A percentile compares a stretch with the other conserved stretches of the same genome.
Conservation (phyloP, 1,140 invertebrate species). For the Tyrophagus putrescentiae region DNA sequence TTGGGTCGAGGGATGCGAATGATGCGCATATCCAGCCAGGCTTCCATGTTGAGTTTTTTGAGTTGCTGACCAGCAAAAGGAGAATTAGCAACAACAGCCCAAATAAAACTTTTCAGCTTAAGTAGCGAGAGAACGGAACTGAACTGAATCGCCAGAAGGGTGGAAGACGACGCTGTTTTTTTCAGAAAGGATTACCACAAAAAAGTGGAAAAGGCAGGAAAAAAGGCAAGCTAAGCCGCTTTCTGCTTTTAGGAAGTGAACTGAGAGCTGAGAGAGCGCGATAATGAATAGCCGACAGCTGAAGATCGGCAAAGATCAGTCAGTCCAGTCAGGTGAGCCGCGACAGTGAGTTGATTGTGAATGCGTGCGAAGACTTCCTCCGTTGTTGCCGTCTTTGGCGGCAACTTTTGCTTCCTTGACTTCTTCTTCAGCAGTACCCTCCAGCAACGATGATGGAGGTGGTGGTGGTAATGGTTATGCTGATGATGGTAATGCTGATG, state of each 20-base stretch:
- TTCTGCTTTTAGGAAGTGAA: too few relatives aligned
- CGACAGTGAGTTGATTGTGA: not conserved
- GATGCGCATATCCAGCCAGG: conserved; percentile 27
- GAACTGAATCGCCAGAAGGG: too few relatives aligned
- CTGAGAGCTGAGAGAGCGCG: too few relatives aligned
- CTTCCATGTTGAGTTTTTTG: conserved; percentile 24
- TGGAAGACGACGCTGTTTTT: not conserved
- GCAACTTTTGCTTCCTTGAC: not conserved
- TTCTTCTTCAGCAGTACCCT: not conserved
- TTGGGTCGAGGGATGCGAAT: conserved; percentile 27
- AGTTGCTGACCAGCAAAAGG: too few relatives aligned
- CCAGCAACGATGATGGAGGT: not conserved
- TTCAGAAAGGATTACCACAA: not conserved
- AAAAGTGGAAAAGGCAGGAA: not conserved
- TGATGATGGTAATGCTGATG: too few relatives aligned
- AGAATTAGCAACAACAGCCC: too few relatives aligned
- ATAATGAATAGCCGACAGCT: not conserved
- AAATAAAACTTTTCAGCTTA: too few relatives aligned
- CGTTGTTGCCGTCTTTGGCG: not conserved
- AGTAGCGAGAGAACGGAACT: too few relatives aligned
- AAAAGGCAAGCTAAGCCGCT: not conserved
- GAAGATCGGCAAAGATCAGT: not conserved
- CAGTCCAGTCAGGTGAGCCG: not conserved
- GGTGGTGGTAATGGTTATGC: not conserved
- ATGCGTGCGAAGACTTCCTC: too few relatives aligned